Evolutionary conservation across 1,140 invertebrate species (phyloP).

Genomic region (Colletes latitarsis): DNA sequence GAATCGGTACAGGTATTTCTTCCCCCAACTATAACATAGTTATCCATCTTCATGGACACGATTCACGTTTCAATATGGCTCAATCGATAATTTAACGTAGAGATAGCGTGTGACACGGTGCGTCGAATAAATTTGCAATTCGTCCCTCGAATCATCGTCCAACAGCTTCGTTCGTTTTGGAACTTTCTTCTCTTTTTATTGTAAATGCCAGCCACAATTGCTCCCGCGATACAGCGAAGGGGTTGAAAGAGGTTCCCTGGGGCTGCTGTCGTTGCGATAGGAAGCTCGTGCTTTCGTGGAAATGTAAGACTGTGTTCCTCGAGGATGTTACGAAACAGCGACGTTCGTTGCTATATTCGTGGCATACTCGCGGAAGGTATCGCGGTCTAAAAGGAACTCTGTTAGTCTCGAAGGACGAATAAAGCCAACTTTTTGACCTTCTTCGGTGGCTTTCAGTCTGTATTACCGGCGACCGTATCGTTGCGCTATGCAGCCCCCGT

Average conservation of each 20-base stretch:
- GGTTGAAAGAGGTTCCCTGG: background rate
- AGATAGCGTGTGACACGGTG: no score
- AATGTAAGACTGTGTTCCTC: background rate
- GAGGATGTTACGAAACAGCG: slow-evolving; percentile 15
- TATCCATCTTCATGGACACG: no score
- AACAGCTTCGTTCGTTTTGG: background rate
- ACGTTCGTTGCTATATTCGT: slow-evolving; percentile 12
- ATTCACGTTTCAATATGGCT: no score
- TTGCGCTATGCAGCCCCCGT: slow-evolving; percentile 20
- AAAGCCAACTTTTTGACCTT: slow-evolving; percentile 42
- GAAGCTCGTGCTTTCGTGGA: background rate
- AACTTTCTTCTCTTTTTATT: background rate
- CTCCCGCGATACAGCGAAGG: background rate
- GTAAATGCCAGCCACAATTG: background rate
- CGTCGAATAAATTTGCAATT: no score
- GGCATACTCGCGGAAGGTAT: slow-evolving; percentile 15
- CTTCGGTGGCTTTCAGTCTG: slow-evolving; percentile 42
- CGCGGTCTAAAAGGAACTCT: slow-evolving; percentile 23
- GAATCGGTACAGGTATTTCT: no score
- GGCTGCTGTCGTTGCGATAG: slow-evolving; percentile 4
- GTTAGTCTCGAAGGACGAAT: slow-evolving; percentile 48
- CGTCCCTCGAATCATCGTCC: no score
- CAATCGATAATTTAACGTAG: no score
- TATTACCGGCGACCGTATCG: slow-evolving; percentile 41
- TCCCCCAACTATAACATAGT: no score